Evolutionary conservation across 2,888 invertebrate species (phyloP).

Genomic region (Sinentomon sp.): DNA sequence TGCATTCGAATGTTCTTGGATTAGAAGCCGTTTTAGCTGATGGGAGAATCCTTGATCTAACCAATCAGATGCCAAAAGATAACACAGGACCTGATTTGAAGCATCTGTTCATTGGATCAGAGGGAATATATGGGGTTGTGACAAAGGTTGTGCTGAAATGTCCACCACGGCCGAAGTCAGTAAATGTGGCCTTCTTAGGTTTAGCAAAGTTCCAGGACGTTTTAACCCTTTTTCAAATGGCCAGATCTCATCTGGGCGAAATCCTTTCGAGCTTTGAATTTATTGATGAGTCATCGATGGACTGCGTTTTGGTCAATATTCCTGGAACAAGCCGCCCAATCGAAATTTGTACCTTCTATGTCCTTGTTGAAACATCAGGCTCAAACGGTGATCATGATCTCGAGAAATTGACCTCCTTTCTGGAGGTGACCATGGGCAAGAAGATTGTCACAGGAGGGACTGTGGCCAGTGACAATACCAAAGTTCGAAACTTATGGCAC

Average conservation of each 20-base stretch:
- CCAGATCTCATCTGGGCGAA: slow-evolving; percentile 51
- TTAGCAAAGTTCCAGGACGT: neutral
- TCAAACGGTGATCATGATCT: slow-evolving; percentile 57
- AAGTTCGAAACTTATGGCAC: too few species aligned
- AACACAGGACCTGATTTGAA: slow-evolving; percentile 93
- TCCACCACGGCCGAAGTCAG: slow-evolving; percentile 49
- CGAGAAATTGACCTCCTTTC: slow-evolving; percentile 53
- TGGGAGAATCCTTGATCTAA: slow-evolving; percentile 56
- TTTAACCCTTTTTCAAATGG: slow-evolving; percentile 25
- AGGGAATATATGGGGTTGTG: slow-evolving; percentile 81
- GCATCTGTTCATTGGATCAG: slow-evolving; percentile 88
- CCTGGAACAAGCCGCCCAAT: too few species aligned
- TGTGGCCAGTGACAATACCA: slow-evolving; percentile 60
- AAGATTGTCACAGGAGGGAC: slow-evolving; percentile 55
- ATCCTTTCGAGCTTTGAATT: slow-evolving; percentile 87
- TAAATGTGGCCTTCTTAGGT: slow-evolving; percentile 61
- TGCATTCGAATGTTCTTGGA: slow-evolving; percentile 71
- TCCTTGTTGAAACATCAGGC: slow-evolving; percentile 64
- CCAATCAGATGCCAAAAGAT: slow-evolving; percentile 71
- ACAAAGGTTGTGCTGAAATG: slow-evolving; percentile 78
- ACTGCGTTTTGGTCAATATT: slow-evolving; percentile 32
- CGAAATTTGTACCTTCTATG: slow-evolving; percentile 36
- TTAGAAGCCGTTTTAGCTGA: slow-evolving; percentile 69
- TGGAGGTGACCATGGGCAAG: slow-evolving; percentile 39
- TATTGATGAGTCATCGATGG: slow-evolving; percentile 49